Conservation (phyloP, 2,113 vertebrate species). For the Ramphastos sulfuratus region DNA sequence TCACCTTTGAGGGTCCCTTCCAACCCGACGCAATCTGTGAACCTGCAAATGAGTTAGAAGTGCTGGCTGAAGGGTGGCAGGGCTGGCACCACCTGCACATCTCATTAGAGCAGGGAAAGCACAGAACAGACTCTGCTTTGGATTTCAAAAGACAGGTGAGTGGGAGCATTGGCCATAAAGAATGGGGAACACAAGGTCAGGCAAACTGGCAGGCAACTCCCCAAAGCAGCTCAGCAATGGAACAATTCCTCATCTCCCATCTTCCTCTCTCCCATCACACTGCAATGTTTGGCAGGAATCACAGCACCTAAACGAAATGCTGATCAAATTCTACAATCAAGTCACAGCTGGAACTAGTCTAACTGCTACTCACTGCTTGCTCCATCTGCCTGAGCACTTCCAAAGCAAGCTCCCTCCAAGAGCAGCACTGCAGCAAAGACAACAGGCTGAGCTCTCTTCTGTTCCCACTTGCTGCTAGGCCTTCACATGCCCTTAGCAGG, state of each 20-base stretch:
- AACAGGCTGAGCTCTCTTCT: not conserved
- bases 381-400: rapidly evolving
- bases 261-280: not conserved
- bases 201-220: too few relatives aligned
- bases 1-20: too few relatives aligned
- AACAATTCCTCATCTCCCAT: not conserved
- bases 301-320: not conserved
- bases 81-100: not conserved
- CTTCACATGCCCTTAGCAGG: not conserved
- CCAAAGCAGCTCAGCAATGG: too few relatives aligned
- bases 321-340: not conserved
- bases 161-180: not conserved
- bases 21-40: too few relatives aligned
- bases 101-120: not conserved
- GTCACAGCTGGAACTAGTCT: rapidly evolving
- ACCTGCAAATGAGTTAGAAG: not conserved
- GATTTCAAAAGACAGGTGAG: not conserved
- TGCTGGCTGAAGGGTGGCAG: not conserved
- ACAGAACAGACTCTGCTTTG: not conserved
- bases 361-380: not conserved
- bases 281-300: not conserved
- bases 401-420: not conserved
- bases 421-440: rapidly evolving
- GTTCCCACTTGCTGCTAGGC: not conserved
- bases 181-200: not conserved